Conservation (phyloP, 2,113 vertebrate genomes). For the Petrocephalus zakoni region DNA sequence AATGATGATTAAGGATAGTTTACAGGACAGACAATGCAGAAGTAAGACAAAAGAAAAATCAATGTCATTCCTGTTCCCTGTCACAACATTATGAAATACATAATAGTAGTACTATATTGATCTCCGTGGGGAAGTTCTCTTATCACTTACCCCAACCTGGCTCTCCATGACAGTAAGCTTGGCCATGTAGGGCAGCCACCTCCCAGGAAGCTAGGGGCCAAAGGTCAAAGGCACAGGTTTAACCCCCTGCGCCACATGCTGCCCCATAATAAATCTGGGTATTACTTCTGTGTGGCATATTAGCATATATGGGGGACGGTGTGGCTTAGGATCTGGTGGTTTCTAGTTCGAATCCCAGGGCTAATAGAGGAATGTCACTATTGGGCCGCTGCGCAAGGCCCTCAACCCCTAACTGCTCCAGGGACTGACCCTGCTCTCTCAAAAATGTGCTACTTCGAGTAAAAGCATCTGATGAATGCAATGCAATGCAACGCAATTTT, state of each 20-base stretch:
- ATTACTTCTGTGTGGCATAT: background rate
- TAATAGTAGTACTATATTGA: too few relatives aligned
- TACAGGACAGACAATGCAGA: background rate
- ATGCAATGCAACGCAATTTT: too few relatives aligned
- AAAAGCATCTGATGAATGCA: background rate
- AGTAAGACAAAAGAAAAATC: background rate
- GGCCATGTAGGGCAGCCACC: too few relatives aligned
- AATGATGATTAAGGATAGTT: background rate
- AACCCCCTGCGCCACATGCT: background rate
- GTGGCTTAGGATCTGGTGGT: background rate
- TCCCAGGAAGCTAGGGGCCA: too few relatives aligned
- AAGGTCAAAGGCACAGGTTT: background rate
- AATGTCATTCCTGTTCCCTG: background rate
- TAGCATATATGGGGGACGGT: background rate
- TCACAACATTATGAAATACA: background rate
- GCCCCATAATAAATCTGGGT: background rate
- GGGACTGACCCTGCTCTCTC: background rate
- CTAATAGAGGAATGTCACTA: background rate
- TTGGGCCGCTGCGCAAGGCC: background rate
- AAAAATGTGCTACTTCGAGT: background rate
- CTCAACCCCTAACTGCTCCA: background rate
- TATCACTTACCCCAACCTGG: too few relatives aligned
- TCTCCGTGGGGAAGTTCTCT: too few relatives aligned
- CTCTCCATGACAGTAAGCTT: too few relatives aligned
- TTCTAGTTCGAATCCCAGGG: background rate